Base-by-base conservation (phyloP, 2,113 vertebrate genomes). In the Rhinichthys klamathensis region DNA sequence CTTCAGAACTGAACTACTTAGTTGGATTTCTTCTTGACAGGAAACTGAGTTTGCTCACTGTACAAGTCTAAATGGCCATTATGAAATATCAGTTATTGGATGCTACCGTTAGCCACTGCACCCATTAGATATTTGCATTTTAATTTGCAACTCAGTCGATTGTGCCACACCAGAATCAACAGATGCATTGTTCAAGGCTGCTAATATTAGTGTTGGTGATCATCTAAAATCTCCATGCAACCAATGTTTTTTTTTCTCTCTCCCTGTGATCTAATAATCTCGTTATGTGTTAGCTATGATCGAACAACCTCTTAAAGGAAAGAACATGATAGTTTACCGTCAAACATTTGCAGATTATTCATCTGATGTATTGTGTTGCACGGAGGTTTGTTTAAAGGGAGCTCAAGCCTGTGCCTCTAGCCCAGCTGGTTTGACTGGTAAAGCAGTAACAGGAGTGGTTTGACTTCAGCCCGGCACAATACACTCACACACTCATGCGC, bases 361-460 rank as follows among this genome's bases (percentile, higher is more conserved):
- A 81, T 69, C 9, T 69, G 79, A 69, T 84, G 85, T 67, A 81
- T 89, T 89, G 87, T 86, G 82, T 81, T 77, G 91, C 88, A 83
- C 76, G 90, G 89, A 88, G 87, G 88, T 90, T 93, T 94, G 90
- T 94, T 93, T 94, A 90, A 92, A 86, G 85, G 89, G 84, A 90
- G 76, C 75, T 84, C 86, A 82, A 90, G 82, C 90, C 80, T 87
- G 93, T 92, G 92, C 90, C 91, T 91, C 94, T 92, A 90, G 95
- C 89, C 85, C 21, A 90, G 92, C 95, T 92, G 91, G 95, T 95
- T 83, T 5, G 73, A 94, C 95, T 60, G 91, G 94, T 94, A 90
- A 83, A 88, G 88, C 92, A 74, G 92, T 91, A 91, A 87, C 87
- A 84, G 78, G 88, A 90, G 90, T 91, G 88, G 88, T 74, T 83